phyloP scores from a whole-genome alignment of 2,113 vertebrate genomes.

The Cygnus atratus region DNA sequence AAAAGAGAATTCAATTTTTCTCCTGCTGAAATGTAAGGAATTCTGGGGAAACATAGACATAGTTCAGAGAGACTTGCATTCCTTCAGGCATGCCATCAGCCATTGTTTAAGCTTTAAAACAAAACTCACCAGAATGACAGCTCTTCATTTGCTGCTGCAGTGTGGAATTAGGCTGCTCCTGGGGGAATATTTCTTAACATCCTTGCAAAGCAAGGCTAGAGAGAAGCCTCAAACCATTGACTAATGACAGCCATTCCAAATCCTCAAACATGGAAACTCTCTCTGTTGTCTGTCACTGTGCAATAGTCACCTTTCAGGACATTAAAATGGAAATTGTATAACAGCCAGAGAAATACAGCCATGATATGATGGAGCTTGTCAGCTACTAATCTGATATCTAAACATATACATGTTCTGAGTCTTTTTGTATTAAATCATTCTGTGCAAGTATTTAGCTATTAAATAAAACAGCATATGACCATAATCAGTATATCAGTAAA shows the following conservation, averaged over 20 bases:
- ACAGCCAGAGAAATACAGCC: background rate
- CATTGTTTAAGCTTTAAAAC: conserved; percentile 31
- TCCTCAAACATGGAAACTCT: background rate
- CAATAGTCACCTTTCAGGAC: conserved; percentile 21
- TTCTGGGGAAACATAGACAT: background rate
- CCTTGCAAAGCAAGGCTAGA: background rate
- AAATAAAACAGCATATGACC: background rate
- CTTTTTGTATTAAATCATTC: conserved; percentile 49
- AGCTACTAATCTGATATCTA: conserved; percentile 22
- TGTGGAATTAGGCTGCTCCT: background rate
- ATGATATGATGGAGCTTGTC: background rate
- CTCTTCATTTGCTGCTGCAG: conserved; percentile 1
- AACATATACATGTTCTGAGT: background rate
- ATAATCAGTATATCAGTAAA: background rate
- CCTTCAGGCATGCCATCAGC: conserved; percentile 48
- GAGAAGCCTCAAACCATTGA: background rate
- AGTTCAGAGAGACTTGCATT: conserved; percentile 33
- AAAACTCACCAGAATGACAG: conserved; percentile 40
- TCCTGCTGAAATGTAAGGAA: background rate
- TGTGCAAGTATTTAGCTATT: background rate
- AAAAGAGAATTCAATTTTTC: background rate
- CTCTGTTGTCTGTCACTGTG: background rate
- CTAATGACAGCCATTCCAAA: background rate
- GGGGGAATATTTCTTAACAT: background rate
- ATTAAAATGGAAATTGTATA: background rate